phyloP scores from a whole-genome alignment of 2,888 invertebrate genomes.

The Hyposoter dolosus region DNA sequence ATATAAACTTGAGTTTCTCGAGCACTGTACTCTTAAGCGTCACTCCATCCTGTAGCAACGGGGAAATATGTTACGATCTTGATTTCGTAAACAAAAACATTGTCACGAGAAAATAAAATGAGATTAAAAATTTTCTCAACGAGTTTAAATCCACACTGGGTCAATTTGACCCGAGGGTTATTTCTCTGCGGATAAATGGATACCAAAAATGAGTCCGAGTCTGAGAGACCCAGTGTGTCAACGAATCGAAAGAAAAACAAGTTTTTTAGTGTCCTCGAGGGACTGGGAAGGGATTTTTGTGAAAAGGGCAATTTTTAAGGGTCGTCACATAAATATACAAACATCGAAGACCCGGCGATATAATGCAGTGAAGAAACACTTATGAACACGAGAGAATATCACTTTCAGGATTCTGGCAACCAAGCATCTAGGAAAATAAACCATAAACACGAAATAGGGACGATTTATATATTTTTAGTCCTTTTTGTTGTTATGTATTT shows the following conservation, averaged over 20 bases:
- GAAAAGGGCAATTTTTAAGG: not conserved
- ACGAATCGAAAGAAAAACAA: too few relatives aligned
- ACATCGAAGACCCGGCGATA: not conserved
- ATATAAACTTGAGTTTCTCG: constrained; percentile 55
- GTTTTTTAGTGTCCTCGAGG: too few relatives aligned
- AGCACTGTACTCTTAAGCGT: constrained; percentile 45
- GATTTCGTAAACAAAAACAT: constrained; percentile 52
- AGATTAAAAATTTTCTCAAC: not conserved
- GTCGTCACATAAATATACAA: constrained; percentile 6
- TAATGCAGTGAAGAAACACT: constrained; percentile 17
- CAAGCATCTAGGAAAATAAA: constrained; percentile 28
- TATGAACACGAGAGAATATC: constrained; percentile 24
- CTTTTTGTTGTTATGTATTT: not conserved
- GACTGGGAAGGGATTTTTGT: not conserved
- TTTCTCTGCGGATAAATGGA: too few relatives aligned
- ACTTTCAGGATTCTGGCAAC: constrained; percentile 23
- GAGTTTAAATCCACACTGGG: too few relatives aligned
- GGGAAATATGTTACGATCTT: constrained; percentile 44
- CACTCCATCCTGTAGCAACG: constrained; percentile 32
- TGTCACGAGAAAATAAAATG: not conserved
- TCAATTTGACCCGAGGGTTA: too few relatives aligned
- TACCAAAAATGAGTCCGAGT: too few relatives aligned
- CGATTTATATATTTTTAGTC: constrained; percentile 14
- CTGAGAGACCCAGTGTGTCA: too few relatives aligned
- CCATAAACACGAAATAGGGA: constrained; percentile 26